These are phyloP conservation scores for Caenorhabditis angaria DNA, from an alignment of 2,888 invertebrate genomes.

Conservation along the genomic window DNA sequence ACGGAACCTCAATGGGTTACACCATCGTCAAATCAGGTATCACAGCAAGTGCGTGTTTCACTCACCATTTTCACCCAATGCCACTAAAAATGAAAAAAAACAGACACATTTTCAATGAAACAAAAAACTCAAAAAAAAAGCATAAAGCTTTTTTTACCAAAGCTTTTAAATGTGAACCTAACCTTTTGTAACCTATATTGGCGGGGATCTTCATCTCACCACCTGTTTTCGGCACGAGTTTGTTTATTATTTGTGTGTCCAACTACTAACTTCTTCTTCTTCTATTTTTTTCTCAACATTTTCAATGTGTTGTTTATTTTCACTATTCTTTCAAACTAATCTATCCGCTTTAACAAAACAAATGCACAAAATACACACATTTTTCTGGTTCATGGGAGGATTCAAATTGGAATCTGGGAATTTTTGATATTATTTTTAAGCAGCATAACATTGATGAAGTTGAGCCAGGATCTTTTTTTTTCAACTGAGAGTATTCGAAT, in stretches of 20 bases:
- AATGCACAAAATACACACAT: background rate
- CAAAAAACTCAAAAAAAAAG: no score
- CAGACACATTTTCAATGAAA: background rate
- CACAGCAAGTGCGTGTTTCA: slow-evolving; percentile 57
- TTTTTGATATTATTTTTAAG: background rate
- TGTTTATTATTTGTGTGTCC: slow-evolving; percentile 9
- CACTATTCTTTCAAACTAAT: slow-evolving; percentile 4
- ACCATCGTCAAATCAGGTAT: slow-evolving; percentile 69
- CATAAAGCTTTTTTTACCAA: no score
- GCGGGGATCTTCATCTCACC: background rate
- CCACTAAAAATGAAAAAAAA: background rate
- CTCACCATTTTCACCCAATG: slow-evolving; percentile 25
- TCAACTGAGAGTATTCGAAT: no score
- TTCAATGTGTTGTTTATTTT: slow-evolving; percentile 17
- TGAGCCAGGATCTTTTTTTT: no score
- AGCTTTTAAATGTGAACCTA: background rate
- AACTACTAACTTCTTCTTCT: slow-evolving; percentile 10
- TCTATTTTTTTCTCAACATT: no score
- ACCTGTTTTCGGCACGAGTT: slow-evolving; percentile 9
- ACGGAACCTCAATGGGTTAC: slow-evolving; percentile 71
- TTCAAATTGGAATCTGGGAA: background rate
- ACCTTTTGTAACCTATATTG: background rate
- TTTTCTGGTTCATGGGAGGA: background rate
- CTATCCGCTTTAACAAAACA: background rate
- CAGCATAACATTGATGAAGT: no score